A percentile compares a stretch with the other conserved stretches of the same genome.
Evolutionary conservation across 1,140 invertebrate species (phyloP).

Genomic region (Orussus abietinus): DNA sequence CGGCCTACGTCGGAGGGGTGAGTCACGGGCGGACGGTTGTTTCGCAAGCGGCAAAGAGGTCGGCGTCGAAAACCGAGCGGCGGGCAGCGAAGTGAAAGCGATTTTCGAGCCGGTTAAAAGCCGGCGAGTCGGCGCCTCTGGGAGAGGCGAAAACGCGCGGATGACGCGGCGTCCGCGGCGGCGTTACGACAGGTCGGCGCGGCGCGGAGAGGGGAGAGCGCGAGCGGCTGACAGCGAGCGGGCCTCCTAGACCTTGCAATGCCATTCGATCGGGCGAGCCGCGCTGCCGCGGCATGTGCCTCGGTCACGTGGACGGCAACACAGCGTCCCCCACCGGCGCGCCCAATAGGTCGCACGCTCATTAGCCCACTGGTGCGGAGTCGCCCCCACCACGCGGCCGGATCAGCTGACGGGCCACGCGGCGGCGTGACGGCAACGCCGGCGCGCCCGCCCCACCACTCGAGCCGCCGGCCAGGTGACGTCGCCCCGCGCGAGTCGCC

Average conservation of each 20-base stretch:
- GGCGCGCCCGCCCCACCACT: constrained; percentile 35
- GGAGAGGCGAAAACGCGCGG: no score
- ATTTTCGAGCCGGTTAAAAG: no score
- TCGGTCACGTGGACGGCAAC: constrained; percentile 13
- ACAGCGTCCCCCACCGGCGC: constrained; percentile 15
- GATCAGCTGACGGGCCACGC: constrained; percentile 43
- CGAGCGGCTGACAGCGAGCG: no score
- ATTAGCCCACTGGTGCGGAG: constrained; percentile 47
- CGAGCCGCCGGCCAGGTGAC: constrained; percentile 43
- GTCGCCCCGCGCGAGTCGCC: constrained; percentile 31
- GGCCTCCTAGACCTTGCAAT: constrained; percentile 57
- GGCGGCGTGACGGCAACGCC: constrained; percentile 28
- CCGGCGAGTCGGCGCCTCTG: no score
- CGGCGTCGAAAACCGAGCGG: no score
- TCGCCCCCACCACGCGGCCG: constrained; percentile 1
- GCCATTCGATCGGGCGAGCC: constrained; percentile 56
- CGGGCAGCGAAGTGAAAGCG: no score
- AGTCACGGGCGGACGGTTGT: no score
- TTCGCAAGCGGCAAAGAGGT: no score
- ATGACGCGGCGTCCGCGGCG: no score
- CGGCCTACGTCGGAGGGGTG: no score
- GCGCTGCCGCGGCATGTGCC: constrained; percentile 27
- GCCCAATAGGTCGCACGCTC: constrained; percentile 51
- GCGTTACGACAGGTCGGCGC: no score
- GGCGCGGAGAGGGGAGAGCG: no score